Percentiles rank a stretch among this genome's conserved stretches.
phyloP scores from a whole-genome alignment of 2,113 vertebrate species.

The Sus scrofa region DNA sequence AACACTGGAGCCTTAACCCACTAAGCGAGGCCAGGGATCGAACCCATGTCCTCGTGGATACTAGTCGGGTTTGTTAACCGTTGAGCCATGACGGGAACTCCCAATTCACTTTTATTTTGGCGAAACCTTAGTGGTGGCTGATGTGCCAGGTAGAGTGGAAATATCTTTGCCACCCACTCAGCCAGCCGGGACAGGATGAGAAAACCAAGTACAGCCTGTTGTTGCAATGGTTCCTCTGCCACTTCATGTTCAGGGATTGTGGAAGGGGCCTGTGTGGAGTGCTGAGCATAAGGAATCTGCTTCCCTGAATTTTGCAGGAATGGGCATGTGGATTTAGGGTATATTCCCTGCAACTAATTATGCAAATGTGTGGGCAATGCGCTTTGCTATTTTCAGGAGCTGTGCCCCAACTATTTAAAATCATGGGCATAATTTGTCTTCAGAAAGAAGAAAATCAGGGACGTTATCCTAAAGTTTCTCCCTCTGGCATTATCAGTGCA shows the following conservation, averaged over 20 bases:
- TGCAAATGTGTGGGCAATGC: constrained; percentile 36
- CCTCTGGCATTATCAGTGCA: background rate
- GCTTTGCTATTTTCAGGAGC: constrained; percentile 56
- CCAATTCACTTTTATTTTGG: background rate
- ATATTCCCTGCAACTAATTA: background rate
- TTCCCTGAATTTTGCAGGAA: background rate
- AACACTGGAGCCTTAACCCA: too few relatives aligned
- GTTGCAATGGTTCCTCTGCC: background rate
- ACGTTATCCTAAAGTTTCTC: background rate
- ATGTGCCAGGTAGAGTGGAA: background rate
- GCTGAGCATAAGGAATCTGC: background rate
- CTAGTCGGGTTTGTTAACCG: too few relatives aligned
- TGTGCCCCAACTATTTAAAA: constrained; percentile 63
- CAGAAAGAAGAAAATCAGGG: background rate
- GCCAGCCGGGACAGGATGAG: background rate
- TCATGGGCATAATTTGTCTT: background rate
- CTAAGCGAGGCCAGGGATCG: too few relatives aligned
- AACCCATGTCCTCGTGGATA: too few relatives aligned
- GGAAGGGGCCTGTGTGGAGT: background rate
- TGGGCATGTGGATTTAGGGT: background rate
- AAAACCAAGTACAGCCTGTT: background rate
- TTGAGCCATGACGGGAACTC: background rate
- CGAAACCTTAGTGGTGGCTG: background rate
- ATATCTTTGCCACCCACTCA: background rate
- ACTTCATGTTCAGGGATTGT: background rate